phyloP scores from a whole-genome alignment of 2,113 vertebrate genomes.

The Zeus faber region DNA sequence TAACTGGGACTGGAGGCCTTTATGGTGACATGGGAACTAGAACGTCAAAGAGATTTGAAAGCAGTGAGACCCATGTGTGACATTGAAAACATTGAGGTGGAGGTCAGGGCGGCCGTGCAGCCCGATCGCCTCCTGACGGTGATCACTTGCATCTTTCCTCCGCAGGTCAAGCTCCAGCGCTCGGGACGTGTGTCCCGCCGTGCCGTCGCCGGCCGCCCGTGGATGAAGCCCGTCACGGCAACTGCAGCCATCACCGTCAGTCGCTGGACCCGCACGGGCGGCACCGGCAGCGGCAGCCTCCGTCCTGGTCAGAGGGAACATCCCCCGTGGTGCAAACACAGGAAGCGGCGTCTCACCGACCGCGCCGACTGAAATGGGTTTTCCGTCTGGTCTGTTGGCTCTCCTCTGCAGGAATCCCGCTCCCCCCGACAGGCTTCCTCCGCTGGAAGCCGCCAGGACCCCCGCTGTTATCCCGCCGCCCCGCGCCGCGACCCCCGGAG shows the following conservation, averaged over 20 bases:
- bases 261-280: not conserved
- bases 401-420: not conserved
- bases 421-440: not conserved
- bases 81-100: too few relatives aligned
- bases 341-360: too few relatives aligned
- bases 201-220: constrained; percentile 10
- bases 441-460: not conserved
- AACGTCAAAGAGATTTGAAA: too few relatives aligned
- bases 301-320: too few relatives aligned
- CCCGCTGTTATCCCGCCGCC: not conserved
- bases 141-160: constrained; percentile 4
- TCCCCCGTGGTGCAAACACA: too few relatives aligned
- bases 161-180: constrained; percentile 25
- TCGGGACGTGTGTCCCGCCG: not conserved
- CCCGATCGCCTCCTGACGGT: too few relatives aligned
- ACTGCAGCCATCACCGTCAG: not conserved
- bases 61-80: too few relatives aligned
- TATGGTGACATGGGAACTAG: too few relatives aligned
- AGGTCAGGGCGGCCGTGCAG: too few relatives aligned
- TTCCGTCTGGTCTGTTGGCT: not conserved
- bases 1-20: too few relatives aligned
- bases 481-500: not conserved
- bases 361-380: too few relatives aligned
- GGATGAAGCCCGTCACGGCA: not conserved
- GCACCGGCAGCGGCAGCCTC: constrained; percentile 2